Conservation (phyloP, 2,888 invertebrate species). For the Quadriops clusia region DNA sequence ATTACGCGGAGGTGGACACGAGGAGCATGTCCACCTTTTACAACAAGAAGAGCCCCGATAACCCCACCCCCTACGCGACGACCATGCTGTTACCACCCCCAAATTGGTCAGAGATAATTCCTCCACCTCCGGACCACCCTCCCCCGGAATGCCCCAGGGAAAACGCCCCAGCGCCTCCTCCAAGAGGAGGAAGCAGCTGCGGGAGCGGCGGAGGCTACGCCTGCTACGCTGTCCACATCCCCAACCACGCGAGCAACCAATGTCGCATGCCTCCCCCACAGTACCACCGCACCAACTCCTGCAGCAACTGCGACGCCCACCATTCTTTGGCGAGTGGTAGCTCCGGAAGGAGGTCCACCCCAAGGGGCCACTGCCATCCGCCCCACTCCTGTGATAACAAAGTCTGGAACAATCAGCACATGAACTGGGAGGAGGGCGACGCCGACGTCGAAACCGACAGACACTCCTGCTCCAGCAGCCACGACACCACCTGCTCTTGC, state of each 20-base stretch:
- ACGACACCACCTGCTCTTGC: constrained; percentile 50
- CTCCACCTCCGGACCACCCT: constrained; percentile 49
- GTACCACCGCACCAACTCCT: constrained; percentile 27
- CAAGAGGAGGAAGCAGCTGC: constrained; percentile 30
- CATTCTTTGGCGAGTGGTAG: constrained; percentile 33
- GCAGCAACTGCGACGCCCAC: constrained; percentile 32
- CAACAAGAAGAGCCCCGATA: constrained; percentile 52
- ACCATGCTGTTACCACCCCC: constrained; percentile 52
- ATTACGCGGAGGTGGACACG: constrained; percentile 57
- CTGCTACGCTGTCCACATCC: constrained; percentile 34
- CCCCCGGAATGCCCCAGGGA: constrained; percentile 42
- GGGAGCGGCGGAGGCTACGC: constrained; percentile 32
- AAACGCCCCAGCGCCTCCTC: constrained; percentile 30
- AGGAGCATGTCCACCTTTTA: constrained; percentile 60
- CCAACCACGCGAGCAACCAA: constrained; percentile 21
- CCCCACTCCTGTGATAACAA: constrained; percentile 32
- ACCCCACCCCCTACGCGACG: constrained; percentile 63
- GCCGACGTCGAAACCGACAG: constrained; percentile 39
- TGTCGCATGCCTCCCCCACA: constrained; percentile 21
- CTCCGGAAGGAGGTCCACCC: constrained; percentile 29
- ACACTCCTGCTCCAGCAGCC: constrained; percentile 39
- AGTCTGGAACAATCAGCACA: constrained; percentile 27
- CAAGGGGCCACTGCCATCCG: constrained; percentile 28
- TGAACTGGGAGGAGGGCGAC: constrained; percentile 33
- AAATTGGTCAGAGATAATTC: constrained; percentile 47